Conservation (phyloP, 2,113 vertebrate genomes). For the Microcebus tavaratra region DNA sequence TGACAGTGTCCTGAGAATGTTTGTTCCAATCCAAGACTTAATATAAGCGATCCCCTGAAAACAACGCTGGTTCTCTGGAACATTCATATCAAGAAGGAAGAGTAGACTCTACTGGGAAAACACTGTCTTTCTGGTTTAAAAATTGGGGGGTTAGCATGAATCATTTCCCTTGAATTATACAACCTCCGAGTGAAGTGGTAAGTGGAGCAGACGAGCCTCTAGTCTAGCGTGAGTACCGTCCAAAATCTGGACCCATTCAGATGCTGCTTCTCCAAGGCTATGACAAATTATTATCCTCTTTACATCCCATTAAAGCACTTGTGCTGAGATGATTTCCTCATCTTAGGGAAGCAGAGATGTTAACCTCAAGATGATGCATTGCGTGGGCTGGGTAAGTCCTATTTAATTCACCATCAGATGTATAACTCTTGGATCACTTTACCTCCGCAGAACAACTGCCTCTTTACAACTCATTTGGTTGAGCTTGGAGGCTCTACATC, state of each 20-base stretch:
- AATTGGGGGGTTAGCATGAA: neutral
- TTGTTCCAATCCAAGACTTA: neutral
- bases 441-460: neutral
- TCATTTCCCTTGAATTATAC: neutral
- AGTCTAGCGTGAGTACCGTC: neutral
- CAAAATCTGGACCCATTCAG: neutral
- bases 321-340: neutral
- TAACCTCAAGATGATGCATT: constrained; percentile 24
- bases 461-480: neutral
- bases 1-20: neutral
- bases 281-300: neutral
- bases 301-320: neutral
- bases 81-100: neutral
- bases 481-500: constrained; percentile 19
- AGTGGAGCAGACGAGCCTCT: neutral
- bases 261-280: neutral
- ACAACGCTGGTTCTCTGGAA: neutral
- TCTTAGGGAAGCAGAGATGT: neutral
- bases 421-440: neutral
- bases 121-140: neutral
- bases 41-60: neutral
- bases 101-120: neutral
- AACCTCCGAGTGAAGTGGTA: neutral
- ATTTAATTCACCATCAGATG: neutral
- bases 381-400: neutral